Base-by-base conservation (phyloP, 2,797 vertebrate species). In the Galaxias olidus region DNA sequence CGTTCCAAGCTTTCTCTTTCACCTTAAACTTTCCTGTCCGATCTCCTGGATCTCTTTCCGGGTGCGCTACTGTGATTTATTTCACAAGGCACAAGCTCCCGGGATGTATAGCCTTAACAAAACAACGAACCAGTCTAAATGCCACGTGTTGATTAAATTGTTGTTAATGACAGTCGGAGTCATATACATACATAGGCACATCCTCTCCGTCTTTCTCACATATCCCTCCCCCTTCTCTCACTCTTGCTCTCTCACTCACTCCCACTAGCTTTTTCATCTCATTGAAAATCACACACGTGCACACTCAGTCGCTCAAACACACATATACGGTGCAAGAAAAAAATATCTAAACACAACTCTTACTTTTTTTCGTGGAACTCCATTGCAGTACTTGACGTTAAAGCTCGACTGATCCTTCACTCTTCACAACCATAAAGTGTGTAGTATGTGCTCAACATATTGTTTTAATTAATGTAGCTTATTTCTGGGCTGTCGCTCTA, bases 301-400 rank as follows among this genome's bases (percentile, higher is more conserved):
- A 80, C 87, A 83, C 74, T 62, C 60, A 71, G 77, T 60, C 81
- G 73, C 71, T 67, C 45, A 63, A 62, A 64, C 66, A 65, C 51
- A 57, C 73, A 57, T 45, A 58, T 49, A n/a, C 12, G 8, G 14
- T 49, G 12, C 47, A 6, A 14, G 3, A 42, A 61, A 70, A 68
- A 60, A 68, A 83, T 82, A 80, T 76, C 64, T 83, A 88, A 88
- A 87, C 84, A 85, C 81, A 90, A 87, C 61, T 86, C 87, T 87
- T 90, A 88, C 92, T 93, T 92, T 93, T 88, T 87, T 84, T 52
- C 79, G 81, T 82, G 73, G 87, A 89, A 90, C 87, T 92, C 90
- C 88, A 86, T 92, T 89, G 88, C 87, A 90, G 77, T 90, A 77
- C 86, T 73, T 84, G 83, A 86, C 79, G 81, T 67, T 72, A 15